phyloP scores from a whole-genome alignment of 2,797 vertebrate genomes.

The Chrysocyon brachyurus region DNA sequence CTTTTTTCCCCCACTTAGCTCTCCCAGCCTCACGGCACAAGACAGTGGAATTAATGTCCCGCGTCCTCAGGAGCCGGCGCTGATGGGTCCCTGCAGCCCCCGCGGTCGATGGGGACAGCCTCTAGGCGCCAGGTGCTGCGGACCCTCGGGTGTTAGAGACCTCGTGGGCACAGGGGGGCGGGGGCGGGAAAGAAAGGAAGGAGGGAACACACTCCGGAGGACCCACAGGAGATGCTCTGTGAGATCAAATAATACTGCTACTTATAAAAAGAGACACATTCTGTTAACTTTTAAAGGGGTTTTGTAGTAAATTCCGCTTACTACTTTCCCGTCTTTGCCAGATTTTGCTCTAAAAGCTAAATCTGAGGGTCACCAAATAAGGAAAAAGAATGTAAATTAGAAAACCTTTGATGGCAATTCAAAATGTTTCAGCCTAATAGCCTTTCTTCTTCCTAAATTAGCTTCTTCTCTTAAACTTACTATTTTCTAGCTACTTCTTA shows the following conservation, averaged over 20 bases:
- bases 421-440: slow-evolving; percentile 39
- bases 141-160: too few species aligned
- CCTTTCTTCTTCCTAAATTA: slow-evolving; percentile 26
- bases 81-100: too few species aligned
- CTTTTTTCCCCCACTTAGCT: too few species aligned
- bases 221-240: not conserved
- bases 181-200: too few species aligned
- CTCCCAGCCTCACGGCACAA: too few species aligned
- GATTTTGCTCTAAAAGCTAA: slow-evolving; percentile 23
- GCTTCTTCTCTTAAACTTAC: slow-evolving; percentile 30
- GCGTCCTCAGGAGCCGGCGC: too few species aligned
- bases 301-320: not conserved
- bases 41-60: too few species aligned
- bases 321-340: not conserved
- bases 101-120: too few species aligned
- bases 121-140: too few species aligned
- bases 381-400: slow-evolving; percentile 34
- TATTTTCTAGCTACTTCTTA: slow-evolving; percentile 63
- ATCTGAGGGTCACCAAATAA: slow-evolving; percentile 63
- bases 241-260: not conserved
- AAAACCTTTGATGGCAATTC: not conserved
- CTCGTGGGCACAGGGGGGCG: too few species aligned
- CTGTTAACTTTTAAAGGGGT: not conserved
- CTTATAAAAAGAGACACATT: not conserved
- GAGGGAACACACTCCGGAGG: not conserved